Percentiles rank a stretch among this genome's conserved stretches.
Evolutionary conservation across 2,797 vertebrate genomes (phyloP).

Genomic region (Margarornis squamiger): DNA sequence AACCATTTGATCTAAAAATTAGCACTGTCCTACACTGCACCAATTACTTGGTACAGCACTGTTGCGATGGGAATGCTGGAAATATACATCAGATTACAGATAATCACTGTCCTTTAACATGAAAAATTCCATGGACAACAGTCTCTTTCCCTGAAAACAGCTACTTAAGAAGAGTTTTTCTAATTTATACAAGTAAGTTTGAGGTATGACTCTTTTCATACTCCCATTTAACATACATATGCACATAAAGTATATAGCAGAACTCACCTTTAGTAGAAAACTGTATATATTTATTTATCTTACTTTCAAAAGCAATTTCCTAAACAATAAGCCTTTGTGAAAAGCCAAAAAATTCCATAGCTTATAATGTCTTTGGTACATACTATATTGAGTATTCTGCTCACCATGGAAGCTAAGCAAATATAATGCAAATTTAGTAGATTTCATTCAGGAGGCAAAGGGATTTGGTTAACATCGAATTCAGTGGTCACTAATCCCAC

Average conservation of each 20-base stretch:
- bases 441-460: not conserved
- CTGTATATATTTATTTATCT: not conserved
- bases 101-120: not conserved
- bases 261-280: not conserved
- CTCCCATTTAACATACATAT: not conserved
- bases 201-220: not conserved
- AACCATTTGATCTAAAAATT: not conserved
- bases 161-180: not conserved
- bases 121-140: not conserved
- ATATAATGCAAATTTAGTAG: not conserved
- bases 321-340: not conserved
- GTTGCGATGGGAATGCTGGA: not conserved
- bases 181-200: not conserved
- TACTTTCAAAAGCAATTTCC: not conserved
- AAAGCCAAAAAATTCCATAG: not conserved
- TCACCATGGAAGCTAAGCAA: not conserved
- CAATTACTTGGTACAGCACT: not conserved
- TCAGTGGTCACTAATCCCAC: not conserved
- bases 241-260: not conserved
- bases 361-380: not conserved
- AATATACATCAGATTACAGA: not conserved
- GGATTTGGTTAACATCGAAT: constrained; percentile 22
- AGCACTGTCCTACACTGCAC: not conserved
- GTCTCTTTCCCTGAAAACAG: not conserved
- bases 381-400: not conserved